These are phyloP conservation scores for Nymphalis c-album DNA, from an alignment of 2,888 invertebrate species.

Conservation along the genomic window DNA sequence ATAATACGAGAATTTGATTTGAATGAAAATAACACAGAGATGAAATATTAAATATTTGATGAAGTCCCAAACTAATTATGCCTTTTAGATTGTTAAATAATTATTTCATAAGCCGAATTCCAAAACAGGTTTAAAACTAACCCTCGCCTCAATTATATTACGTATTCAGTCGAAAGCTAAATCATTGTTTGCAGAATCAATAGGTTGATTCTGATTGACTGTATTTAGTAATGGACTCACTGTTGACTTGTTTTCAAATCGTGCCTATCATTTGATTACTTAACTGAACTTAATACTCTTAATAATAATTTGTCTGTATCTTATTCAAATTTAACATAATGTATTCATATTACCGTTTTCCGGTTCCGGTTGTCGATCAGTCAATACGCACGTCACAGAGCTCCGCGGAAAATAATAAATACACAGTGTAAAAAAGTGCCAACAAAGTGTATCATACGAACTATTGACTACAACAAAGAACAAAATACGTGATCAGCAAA, in stretches of 20 bases:
- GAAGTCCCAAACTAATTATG: background rate
- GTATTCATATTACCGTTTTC: too few relatives aligned
- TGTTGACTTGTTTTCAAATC: background rate
- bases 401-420: too few relatives aligned
- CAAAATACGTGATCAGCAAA: too few relatives aligned
- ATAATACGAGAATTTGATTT: too few relatives aligned
- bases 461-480: too few relatives aligned
- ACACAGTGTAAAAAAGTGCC: too few relatives aligned
- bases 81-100: background rate
- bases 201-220: background rate
- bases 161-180: conserved; percentile 3
- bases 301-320: too few relatives aligned
- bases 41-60: background rate
- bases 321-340: too few relatives aligned
- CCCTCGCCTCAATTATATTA: background rate
- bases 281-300: background rate
- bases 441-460: too few relatives aligned
- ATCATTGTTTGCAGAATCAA: conserved; percentile 1
- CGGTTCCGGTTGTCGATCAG: too few relatives aligned
- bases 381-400: too few relatives aligned
- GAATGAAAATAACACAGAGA: background rate
- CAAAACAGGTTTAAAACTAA: background rate
- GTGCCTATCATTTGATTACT: background rate
- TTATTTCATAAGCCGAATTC: background rate
- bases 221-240: background rate